phyloP scores from a whole-genome alignment of 2,888 invertebrate species.

The Scotopteryx bipunctaria region DNA sequence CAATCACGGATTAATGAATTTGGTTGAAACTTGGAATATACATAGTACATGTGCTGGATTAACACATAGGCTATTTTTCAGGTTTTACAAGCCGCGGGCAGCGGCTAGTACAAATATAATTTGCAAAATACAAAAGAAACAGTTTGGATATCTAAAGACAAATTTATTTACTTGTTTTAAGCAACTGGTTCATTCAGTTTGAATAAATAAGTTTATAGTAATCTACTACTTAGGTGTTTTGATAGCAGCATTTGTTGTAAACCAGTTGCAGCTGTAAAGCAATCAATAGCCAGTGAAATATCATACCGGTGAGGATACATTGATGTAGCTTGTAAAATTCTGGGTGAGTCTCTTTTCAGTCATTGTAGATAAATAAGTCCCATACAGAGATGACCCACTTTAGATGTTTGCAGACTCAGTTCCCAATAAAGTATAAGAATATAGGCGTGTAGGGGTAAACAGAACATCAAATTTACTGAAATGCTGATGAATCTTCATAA shows the following conservation, averaged over 20 bases:
- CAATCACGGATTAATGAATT: too few relatives aligned
- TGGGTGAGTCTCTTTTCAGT: slow-evolving; percentile 80
- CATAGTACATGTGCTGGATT: too few relatives aligned
- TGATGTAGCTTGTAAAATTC: slow-evolving; percentile 84
- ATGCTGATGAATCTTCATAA: slow-evolving; percentile 65
- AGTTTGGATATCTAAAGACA: too few relatives aligned
- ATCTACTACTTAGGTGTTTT: not conserved
- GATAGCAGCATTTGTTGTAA: too few relatives aligned
- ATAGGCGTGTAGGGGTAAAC: not conserved
- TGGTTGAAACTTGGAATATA: too few relatives aligned
- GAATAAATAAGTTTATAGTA: too few relatives aligned
- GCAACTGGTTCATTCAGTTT: too few relatives aligned
- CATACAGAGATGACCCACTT: slow-evolving; percentile 66
- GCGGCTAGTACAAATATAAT: too few relatives aligned
- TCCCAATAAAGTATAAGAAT: slow-evolving; percentile 39
- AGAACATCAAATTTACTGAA: slow-evolving; percentile 41
- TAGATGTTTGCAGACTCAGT: slow-evolving; percentile 42
- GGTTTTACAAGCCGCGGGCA: too few relatives aligned
- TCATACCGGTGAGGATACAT: slow-evolving; percentile 69
- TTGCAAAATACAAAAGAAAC: too few relatives aligned
- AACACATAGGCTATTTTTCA: too few relatives aligned
- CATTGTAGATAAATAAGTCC: slow-evolving; percentile 70
- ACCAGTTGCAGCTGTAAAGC: not conserved
- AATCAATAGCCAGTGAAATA: not conserved
- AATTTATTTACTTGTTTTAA: too few relatives aligned